Percentiles rank a stretch among this genome's conserved stretches.
These are phyloP conservation scores for Hydrotaea cyrtoneurina DNA, from an alignment of 2,888 invertebrate genomes.

Conservation along the genomic window DNA sequence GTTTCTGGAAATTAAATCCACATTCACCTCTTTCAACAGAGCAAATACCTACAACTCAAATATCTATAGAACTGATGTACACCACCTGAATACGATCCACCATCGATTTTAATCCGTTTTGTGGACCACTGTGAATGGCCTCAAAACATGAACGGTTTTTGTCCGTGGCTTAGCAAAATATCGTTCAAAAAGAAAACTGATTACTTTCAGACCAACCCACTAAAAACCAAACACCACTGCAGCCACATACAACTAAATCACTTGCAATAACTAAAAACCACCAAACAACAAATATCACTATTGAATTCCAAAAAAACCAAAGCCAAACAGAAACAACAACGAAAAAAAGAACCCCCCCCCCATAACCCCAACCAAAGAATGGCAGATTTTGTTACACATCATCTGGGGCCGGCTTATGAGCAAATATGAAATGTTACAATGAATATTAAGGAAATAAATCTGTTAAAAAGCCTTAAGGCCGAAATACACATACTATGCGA, in stretches of 20 bases:
- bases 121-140: background rate
- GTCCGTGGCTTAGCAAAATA: background rate
- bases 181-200: constrained; percentile 38
- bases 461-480: constrained; percentile 54
- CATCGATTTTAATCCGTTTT: no score
- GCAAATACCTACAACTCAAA: no score
- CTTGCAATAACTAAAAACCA: background rate
- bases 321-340: no score
- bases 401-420: background rate
- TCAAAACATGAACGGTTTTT: background rate
- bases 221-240: constrained; percentile 31
- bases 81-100: no score
- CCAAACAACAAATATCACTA: constrained; percentile 11
- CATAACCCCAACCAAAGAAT: background rate
- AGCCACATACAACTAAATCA: background rate
- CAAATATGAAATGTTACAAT: constrained; percentile 51
- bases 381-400: constrained; percentile 42
- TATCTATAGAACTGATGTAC: no score
- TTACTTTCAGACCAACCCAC: constrained; percentile 53
- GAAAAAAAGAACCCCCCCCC: no score
- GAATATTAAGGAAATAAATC: constrained; percentile 65
- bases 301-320: constrained; percentile 13
- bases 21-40: no score
- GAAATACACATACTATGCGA: constrained; percentile 28
- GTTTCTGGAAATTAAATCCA: no score